phyloP scores from a whole-genome alignment of 1,140 invertebrate species.

The Colletes gigas region DNA sequence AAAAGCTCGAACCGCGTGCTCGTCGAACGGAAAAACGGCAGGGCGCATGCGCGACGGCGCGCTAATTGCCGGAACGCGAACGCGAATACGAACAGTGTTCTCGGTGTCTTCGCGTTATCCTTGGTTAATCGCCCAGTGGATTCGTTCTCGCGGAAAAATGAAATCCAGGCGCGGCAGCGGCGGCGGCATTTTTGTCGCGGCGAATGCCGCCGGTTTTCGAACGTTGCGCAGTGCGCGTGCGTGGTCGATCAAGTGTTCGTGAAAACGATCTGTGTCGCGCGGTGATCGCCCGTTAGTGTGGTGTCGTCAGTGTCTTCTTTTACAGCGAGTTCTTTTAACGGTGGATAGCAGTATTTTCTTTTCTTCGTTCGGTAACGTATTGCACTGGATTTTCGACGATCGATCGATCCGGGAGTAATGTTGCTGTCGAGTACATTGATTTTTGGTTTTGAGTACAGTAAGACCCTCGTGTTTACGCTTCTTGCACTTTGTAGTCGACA shows the following conservation, averaged over 20 bases:
- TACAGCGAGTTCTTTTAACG: no score
- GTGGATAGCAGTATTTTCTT: not conserved
- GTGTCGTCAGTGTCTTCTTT: not conserved
- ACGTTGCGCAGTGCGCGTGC: conserved; percentile 9
- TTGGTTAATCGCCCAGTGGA: not conserved
- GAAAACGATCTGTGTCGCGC: not conserved
- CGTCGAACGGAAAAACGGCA: not conserved
- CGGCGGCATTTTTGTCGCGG: no score
- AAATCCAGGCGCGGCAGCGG: not conserved
- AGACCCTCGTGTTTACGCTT: no score
- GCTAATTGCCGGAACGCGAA: conserved; percentile 21
- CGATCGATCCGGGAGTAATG: no score
- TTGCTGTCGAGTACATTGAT: no score
- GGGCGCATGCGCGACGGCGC: conserved; percentile 22
- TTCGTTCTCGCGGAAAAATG: conserved; percentile 2
- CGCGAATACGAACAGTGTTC: conserved; percentile 11
- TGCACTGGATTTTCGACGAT: no score
- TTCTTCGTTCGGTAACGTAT: conserved; percentile 25
- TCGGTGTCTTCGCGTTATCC: conserved; percentile 29
- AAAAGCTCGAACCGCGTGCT: conserved; percentile 17
- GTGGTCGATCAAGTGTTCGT: conserved; percentile 9
- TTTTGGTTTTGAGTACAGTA: no score
- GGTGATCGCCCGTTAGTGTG: not conserved
- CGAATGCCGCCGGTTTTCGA: conserved; percentile 35
- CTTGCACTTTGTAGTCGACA: no score